Conservation (phyloP, 2,113 vertebrate species). For the Elephantulus edwardii region DNA sequence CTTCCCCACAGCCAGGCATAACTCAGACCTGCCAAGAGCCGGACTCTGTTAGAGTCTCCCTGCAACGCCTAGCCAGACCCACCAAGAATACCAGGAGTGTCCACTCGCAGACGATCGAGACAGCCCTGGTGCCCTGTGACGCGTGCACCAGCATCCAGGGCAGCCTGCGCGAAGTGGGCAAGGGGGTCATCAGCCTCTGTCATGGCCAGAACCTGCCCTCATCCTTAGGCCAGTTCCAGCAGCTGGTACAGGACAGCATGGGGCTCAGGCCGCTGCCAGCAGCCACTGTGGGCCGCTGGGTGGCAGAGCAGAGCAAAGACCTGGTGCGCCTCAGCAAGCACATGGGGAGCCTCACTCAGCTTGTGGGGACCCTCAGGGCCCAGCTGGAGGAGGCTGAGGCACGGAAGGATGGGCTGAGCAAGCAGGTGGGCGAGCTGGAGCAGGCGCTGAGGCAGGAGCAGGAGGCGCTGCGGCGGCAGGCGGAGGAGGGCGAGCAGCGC, state of each 20-base stretch:
- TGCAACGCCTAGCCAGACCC: not conserved
- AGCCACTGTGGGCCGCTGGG: constrained; percentile 89
- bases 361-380: constrained; percentile 84
- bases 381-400: constrained; percentile 80
- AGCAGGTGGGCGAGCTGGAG: constrained; percentile 77
- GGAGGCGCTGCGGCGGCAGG: constrained; percentile 76
- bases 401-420: constrained; percentile 81
- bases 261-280: constrained; percentile 84
- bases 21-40: constrained; percentile 19
- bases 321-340: constrained; percentile 88
- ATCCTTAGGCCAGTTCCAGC: constrained; percentile 86
- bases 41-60: not conserved
- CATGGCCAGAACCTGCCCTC: constrained; percentile 91
- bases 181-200: constrained; percentile 86
- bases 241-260: constrained; percentile 80
- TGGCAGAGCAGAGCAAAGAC: constrained; percentile 89
- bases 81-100: constrained; percentile 60
- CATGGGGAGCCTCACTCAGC: constrained; percentile 85
- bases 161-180: constrained; percentile 85
- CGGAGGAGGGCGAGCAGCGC: constrained; percentile 80
- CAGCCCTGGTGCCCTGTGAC: constrained; percentile 84
- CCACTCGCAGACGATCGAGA: constrained; percentile 83
- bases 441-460: constrained; percentile 80
- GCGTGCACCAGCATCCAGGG: constrained; percentile 85
- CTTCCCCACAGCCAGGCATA: constrained; percentile 30